phyloP scores from a whole-genome alignment of 1,140 invertebrate species.

The Pentalonia nigronervosa region DNA sequence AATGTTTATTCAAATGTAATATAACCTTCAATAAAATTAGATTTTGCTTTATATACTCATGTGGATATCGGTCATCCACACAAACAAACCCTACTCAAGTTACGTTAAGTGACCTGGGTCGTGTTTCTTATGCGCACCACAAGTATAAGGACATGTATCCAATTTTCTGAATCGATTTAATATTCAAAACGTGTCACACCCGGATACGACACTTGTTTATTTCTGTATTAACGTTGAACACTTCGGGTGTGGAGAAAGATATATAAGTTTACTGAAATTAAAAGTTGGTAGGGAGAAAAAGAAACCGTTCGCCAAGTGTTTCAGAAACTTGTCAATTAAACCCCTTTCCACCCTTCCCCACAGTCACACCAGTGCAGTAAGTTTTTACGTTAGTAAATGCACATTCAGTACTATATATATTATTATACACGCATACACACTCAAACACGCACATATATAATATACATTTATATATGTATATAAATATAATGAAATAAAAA shows the following conservation, averaged over 20 bases:
- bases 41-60: not conserved
- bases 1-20: not conserved
- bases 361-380: not conserved
- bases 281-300: conserved; percentile 37
- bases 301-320: conserved; percentile 39
- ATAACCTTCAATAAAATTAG: not conserved
- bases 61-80: not conserved
- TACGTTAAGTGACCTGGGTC: not conserved
- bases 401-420: conserved; percentile 30
- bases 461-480: not conserved
- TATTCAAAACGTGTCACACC: conserved; percentile 41
- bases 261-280: conserved; percentile 45
- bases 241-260: not conserved
- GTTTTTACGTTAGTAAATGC: conserved; percentile 25
- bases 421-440: not conserved
- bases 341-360: not conserved
- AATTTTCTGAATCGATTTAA: conserved; percentile 29
- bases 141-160: conserved; percentile 3
- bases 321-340: conserved; percentile 55
- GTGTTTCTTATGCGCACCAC: not conserved
- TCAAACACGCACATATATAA: not conserved
- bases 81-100: not conserved
- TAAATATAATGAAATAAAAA: conserved; percentile 20
- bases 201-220: conserved; percentile 44
- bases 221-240: conserved; percentile 40